Conservation (phyloP, 2,113 vertebrate species). For the Chaetodon auriga region DNA sequence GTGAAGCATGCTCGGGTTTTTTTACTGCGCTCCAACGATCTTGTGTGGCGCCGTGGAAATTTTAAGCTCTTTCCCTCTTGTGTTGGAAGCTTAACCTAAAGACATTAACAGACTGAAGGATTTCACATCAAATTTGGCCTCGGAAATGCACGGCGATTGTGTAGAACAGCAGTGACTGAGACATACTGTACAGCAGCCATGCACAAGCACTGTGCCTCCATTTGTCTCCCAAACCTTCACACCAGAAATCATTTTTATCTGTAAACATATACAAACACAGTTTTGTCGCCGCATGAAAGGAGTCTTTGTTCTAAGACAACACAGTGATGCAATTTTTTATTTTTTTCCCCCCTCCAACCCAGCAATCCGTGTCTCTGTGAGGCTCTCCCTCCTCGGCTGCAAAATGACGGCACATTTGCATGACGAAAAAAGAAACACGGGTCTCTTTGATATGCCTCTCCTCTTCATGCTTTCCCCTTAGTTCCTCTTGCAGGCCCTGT, state of each 20-base stretch:
- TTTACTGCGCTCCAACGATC: neutral
- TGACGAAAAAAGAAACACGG: constrained; percentile 55
- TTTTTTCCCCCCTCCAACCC: neutral
- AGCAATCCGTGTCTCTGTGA: constrained; percentile 15
- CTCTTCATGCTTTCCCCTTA: constrained; percentile 41
- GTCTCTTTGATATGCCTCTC: constrained; percentile 67
- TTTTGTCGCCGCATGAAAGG: constrained; percentile 52
- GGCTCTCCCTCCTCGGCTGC: constrained; percentile 30
- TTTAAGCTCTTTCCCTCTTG: neutral
- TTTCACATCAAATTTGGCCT: neutral
- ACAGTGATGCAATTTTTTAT: constrained; percentile 23
- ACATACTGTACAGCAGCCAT: constrained; percentile 11
- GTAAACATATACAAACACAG: constrained; percentile 54
- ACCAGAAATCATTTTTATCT: constrained; percentile 25
- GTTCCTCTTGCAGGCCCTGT: constrained; percentile 54
- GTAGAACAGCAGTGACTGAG: constrained; percentile 23
- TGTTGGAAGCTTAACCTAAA: constrained; percentile 1
- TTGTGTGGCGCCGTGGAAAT: rapidly evolving
- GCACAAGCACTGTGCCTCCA: neutral
- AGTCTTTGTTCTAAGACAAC: constrained; percentile 54
- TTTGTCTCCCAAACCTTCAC: constrained; percentile 29
- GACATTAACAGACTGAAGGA: neutral
- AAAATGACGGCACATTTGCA: constrained; percentile 62
- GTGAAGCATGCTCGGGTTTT: neutral
- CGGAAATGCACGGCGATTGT: neutral